Evolutionary conservation across 2,113 vertebrate species (phyloP).

Genomic region (Rhadina sibilatrix): DNA sequence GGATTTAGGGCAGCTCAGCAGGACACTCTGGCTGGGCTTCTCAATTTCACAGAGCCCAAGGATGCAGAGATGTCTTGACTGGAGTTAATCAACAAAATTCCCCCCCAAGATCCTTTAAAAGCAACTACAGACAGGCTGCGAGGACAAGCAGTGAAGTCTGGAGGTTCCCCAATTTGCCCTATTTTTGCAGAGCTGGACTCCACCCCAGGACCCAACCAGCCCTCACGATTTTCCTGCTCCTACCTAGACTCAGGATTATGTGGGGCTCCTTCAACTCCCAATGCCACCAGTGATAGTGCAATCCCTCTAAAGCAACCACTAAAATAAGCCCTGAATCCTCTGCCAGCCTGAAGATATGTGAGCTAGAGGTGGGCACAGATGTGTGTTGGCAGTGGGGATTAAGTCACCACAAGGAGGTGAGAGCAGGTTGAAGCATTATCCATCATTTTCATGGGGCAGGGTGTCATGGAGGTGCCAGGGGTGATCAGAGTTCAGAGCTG

Average conservation of each 20-base stretch:
- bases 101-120: background rate
- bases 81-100: background rate
- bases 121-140: background rate
- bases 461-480: background rate
- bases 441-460: background rate
- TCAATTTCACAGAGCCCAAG: background rate
- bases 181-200: background rate
- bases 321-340: background rate
- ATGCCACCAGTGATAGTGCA: background rate
- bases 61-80: background rate
- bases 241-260: background rate
- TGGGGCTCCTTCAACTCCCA: background rate
- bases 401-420: background rate
- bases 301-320: background rate
- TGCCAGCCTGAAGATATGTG: background rate
- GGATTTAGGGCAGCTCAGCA: background rate
- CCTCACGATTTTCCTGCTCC: background rate
- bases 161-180: background rate
- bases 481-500: accelerated
- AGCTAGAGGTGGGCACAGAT: background rate
- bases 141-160: background rate
- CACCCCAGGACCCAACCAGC: background rate
- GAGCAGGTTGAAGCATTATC: background rate
- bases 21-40: background rate
- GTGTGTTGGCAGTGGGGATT: background rate